Base-by-base conservation (phyloP, 1,140 invertebrate genomes). In the Heliconius congener region DNA sequence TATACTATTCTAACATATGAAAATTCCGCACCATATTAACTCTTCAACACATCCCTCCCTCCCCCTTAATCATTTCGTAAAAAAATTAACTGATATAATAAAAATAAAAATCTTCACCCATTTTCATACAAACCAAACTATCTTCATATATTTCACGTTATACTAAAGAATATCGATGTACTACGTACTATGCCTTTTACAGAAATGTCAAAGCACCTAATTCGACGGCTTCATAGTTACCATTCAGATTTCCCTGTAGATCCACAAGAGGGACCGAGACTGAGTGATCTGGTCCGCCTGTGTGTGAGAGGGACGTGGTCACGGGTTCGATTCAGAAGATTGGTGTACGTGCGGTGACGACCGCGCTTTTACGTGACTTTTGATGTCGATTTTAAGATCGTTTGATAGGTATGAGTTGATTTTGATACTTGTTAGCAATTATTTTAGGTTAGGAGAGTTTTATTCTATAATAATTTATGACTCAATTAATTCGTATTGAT, bases 181-280 rank as follows among this genome's bases (percentile, higher is more conserved):
- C 92, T 88, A 88, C 6, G 6, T 37, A 89, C 91, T 88, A 93
- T 81, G 84, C 88, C 91, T 87, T 90, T 89, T 84, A 90, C 85
- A 89, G 87, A 88, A 89, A 89, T 92, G 92, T 94, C 91, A 93
- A 92, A 93, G 88, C 90, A 90, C 89, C 92, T 93, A 92, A 94
- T 93, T 91, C 89, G 81, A 88, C 74, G 88, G 85, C 79, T 86
- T 83, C 87, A 88, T 91, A 90, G 87, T 86, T 91, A 90, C 88
- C 86, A 90, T 92, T 89, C 91, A 90, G 91, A 94, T 93, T 93
- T 94, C 91, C 92, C 91, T 91, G 85, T 87, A 91, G 92, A 93
- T 88, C 82, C 83, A 82, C 75, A 79, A 57, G 73, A 83, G 46
- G 1, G 85, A 93, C 1, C 27, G 85, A 82, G 88, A 88, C 34